Conservation (phyloP, 1,140 invertebrate genomes). For the Drosophila parvula region DNA sequence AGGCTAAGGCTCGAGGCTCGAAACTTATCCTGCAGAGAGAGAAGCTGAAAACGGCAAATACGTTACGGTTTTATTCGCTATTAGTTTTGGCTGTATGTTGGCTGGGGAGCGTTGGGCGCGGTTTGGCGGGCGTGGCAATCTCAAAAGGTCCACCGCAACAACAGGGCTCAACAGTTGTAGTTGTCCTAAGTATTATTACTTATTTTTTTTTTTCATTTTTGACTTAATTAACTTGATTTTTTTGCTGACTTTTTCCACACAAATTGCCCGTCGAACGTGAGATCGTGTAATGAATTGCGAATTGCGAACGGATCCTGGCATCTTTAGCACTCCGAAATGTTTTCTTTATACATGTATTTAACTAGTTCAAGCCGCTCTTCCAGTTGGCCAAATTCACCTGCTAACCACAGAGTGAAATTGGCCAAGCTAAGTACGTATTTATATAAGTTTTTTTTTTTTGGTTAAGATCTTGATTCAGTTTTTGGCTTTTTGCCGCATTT, state of each 20-base stretch:
- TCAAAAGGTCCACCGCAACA: slow-evolving; percentile 63
- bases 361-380: slow-evolving; percentile 27
- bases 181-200: slow-evolving; percentile 49
- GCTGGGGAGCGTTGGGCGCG: slow-evolving; percentile 67
- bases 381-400: slow-evolving; percentile 67
- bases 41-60: slow-evolving; percentile 82
- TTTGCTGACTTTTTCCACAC: slow-evolving; percentile 82
- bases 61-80: slow-evolving; percentile 71
- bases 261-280: slow-evolving; percentile 76
- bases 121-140: slow-evolving; percentile 55
- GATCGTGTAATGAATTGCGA: slow-evolving; percentile 50
- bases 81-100: slow-evolving; percentile 54
- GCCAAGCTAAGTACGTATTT: slow-evolving; percentile 50
- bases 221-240: slow-evolving; percentile 45
- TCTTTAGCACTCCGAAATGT: slow-evolving; percentile 53
- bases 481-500: slow-evolving; percentile 31
- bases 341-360: slow-evolving; percentile 23
- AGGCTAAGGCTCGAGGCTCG: slow-evolving; percentile 68
- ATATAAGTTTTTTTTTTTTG: slow-evolving; percentile 1
- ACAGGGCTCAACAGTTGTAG: slow-evolving; percentile 71
- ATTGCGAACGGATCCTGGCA: slow-evolving; percentile 49
- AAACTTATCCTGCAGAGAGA: slow-evolving; percentile 80
- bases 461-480: slow-evolving; percentile 16
- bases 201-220: slow-evolving; percentile 38
- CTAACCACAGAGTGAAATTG: slow-evolving; percentile 64